These are phyloP conservation scores for Conomelus anceps DNA, from an alignment of 2,888 invertebrate genomes.

Conservation along the genomic window DNA sequence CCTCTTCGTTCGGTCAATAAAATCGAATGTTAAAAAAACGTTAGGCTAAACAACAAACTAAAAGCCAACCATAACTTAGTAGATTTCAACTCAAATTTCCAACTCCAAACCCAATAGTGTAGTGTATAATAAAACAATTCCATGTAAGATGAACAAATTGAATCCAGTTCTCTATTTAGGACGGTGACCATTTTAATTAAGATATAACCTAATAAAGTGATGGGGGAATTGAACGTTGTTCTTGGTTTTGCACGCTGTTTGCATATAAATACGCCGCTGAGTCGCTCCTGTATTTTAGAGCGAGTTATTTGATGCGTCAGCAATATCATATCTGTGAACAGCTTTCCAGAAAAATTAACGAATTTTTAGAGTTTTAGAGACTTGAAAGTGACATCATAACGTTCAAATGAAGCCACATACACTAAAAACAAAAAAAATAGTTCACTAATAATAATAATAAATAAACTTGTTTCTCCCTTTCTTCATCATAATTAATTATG, in stretches of 20 bases:
- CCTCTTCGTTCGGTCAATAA: too few species aligned
- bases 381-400: too few species aligned
- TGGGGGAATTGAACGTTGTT: background rate
- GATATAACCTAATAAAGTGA: background rate
- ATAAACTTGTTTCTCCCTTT: too few species aligned
- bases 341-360: background rate
- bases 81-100: background rate
- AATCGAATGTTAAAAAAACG: too few species aligned
- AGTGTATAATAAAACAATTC: background rate
- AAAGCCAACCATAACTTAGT: too few species aligned
- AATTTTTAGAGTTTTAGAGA: too few species aligned
- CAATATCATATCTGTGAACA: too few species aligned
- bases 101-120: background rate
- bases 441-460: too few species aligned
- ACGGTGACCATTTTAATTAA: background rate
- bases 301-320: background rate
- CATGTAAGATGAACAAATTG: background rate
- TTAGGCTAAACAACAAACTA: too few species aligned
- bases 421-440: too few species aligned
- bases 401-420: too few species aligned
- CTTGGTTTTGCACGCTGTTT: background rate
- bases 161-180: background rate
- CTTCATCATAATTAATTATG: too few species aligned
- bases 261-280: background rate
- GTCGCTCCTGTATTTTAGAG: background rate